A percentile compares a stretch with the other conserved stretches of the same genome.
Conservation (phyloP, 2,888 invertebrate species). For the Operophtera brumata region DNA sequence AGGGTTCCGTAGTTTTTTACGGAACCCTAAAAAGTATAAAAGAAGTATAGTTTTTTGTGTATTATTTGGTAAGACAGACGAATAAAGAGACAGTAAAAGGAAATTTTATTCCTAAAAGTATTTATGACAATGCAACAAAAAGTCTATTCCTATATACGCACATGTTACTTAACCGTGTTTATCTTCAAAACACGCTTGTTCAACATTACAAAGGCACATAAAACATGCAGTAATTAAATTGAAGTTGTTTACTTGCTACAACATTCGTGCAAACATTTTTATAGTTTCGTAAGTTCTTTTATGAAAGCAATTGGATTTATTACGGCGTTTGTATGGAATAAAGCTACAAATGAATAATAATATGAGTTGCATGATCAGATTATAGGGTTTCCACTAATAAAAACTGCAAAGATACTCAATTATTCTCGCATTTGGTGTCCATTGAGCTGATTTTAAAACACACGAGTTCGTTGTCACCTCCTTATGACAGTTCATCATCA, state of each 20-base stretch:
- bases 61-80: no score
- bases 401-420: no score
- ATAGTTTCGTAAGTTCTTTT: constrained; percentile 23
- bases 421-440: no score
- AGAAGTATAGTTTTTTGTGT: no score
- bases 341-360: constrained; percentile 9
- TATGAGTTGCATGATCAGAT: constrained; percentile 7
- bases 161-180: background rate
- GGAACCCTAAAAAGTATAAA: no score
- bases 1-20: no score
- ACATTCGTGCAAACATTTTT: constrained; percentile 27
- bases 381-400: constrained; percentile 13
- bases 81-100: no score
- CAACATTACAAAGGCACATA: background rate
- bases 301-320: constrained; percentile 27
- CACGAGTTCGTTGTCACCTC: no score
- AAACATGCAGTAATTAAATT: constrained; percentile 2
- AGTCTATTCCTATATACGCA: background rate
- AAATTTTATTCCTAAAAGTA: no score
- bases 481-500: no score
- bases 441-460: no score
- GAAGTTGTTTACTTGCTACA: background rate
- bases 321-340: constrained; percentile 1
- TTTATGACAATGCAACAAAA: background rate
- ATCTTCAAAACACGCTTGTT: constrained; percentile 1